Percentiles rank a stretch among this genome's conserved stretches.
phyloP scores from a whole-genome alignment of 92 coral and sea anemone genomes.

The Zoanthus gigantus region DNA sequence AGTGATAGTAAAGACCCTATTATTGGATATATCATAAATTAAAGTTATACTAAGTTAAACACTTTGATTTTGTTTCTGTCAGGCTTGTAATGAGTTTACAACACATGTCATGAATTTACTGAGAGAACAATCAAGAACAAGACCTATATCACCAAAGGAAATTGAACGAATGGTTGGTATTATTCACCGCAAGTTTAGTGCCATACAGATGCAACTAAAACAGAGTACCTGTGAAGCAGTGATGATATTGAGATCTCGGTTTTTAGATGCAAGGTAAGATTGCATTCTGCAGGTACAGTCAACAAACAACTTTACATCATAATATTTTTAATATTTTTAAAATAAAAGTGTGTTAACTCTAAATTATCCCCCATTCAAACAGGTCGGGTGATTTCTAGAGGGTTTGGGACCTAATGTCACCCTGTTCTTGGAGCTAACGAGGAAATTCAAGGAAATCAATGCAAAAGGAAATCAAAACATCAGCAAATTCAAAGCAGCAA shows the following conservation, averaged over 20 bases:
- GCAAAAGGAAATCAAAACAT: background rate
- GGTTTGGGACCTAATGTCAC: conserved; percentile 20
- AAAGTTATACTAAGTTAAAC: no score
- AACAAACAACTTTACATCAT: background rate
- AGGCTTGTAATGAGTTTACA: conserved; percentile 99
- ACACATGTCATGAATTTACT: conserved; percentile 98
- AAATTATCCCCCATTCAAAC: no score
- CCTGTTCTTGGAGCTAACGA: conserved; percentile 24
- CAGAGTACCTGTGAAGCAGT: conserved; percentile 99
- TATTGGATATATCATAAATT: no score
- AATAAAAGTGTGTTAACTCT: no score
- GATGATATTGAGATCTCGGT: conserved; percentile 96
- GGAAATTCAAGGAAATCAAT: background rate
- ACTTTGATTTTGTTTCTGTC: background rate
- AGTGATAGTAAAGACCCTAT: no score
- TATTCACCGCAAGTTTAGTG: conserved; percentile 99
- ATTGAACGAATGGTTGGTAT: conserved; percentile 98
- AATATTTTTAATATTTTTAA: no score
- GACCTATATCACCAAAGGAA: conserved; percentile 98
- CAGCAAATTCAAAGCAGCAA: background rate
- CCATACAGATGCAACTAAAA: conserved; percentile 99
- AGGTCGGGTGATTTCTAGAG: background rate
- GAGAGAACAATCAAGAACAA: conserved; percentile 96
- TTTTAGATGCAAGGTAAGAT: conserved; percentile 97
- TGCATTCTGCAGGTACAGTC: background rate